phyloP scores from a whole-genome alignment of 2,888 invertebrate species.

The Tricholauxania praeusta region DNA sequence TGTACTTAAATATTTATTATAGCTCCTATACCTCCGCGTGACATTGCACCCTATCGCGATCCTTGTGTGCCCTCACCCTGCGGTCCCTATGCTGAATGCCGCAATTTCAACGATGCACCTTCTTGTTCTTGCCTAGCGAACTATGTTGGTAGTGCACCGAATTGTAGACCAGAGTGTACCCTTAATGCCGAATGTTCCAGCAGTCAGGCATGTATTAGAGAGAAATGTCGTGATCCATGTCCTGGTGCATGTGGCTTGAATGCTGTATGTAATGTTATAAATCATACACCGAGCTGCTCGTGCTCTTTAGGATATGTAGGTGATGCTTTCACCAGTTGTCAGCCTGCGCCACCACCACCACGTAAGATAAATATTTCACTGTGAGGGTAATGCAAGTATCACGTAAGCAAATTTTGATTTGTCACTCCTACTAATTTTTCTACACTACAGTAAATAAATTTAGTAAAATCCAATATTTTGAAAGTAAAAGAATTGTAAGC shows the following conservation, averaged over 20 bases:
- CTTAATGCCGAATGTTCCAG: constrained; percentile 82
- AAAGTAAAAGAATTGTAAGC: too few species aligned
- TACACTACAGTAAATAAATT: not conserved
- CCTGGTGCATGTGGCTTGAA: constrained; percentile 80
- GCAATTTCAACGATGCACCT: constrained; percentile 72
- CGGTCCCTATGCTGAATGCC: constrained; percentile 77
- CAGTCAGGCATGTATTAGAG: constrained; percentile 81
- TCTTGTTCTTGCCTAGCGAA: constrained; percentile 76
- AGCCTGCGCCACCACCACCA: constrained; percentile 54
- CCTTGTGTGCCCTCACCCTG: constrained; percentile 77
- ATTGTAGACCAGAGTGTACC: constrained; percentile 78
- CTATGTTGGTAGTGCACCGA: constrained; percentile 79
- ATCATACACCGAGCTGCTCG: constrained; percentile 80
- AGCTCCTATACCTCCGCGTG: constrained; percentile 54
- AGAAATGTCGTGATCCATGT: constrained; percentile 84
- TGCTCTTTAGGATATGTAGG: constrained; percentile 80
- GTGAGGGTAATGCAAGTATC: not conserved
- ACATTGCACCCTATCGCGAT: constrained; percentile 62
- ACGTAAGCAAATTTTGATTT: not conserved
- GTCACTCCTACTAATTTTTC: not conserved
- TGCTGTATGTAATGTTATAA: constrained; percentile 75
- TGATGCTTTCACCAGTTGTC: constrained; percentile 77
- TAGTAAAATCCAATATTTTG: not conserved
- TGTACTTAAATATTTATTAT: constrained; percentile 13
- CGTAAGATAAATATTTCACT: constrained; percentile 39